Percentiles rank a stretch among this genome's conserved stretches.
Conservation (phyloP, 37 sponge, comb jelly and placozoan species). For the Chondrosia reniformis region DNA sequence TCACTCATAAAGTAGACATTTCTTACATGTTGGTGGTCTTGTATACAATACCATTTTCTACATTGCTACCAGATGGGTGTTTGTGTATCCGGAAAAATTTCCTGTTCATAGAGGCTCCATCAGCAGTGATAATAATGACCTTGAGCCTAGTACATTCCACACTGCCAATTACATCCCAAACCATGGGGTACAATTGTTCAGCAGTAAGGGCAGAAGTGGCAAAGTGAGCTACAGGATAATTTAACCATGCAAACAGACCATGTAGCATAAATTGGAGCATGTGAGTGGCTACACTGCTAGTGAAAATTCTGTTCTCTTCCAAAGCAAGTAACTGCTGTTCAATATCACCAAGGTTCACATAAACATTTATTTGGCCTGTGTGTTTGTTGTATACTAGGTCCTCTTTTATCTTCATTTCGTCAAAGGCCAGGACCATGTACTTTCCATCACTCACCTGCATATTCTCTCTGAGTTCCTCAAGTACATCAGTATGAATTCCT, state of each 20-base stretch:
- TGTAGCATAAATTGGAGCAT: not conserved
- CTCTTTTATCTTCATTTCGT: too few relatives aligned
- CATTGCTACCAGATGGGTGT: not conserved
- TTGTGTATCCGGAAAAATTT: not conserved
- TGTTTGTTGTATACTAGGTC: too few relatives aligned
- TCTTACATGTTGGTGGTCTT: too few relatives aligned
- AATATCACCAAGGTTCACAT: not conserved
- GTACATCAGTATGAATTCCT: not conserved
- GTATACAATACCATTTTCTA: too few relatives aligned
- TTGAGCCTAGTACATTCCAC: not conserved
- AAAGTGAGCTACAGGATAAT: not conserved
- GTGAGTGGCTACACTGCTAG: not conserved
- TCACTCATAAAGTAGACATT: too few relatives aligned
- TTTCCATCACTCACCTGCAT: not conserved
- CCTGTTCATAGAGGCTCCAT: not conserved
- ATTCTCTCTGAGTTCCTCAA: not conserved
- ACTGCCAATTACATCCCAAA: conserved; percentile 8
- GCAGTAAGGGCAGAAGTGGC: not conserved
- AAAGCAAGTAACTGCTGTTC: not conserved
- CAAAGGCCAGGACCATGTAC: not conserved
- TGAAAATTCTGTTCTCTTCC: not conserved
- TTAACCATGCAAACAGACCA: not conserved
- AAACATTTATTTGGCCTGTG: not conserved
- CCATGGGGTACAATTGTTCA: not conserved
- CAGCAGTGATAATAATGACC: not conserved